Evolutionary conservation across 2,113 vertebrate species (phyloP).

Genomic region (Trogon melanurus): DNA sequence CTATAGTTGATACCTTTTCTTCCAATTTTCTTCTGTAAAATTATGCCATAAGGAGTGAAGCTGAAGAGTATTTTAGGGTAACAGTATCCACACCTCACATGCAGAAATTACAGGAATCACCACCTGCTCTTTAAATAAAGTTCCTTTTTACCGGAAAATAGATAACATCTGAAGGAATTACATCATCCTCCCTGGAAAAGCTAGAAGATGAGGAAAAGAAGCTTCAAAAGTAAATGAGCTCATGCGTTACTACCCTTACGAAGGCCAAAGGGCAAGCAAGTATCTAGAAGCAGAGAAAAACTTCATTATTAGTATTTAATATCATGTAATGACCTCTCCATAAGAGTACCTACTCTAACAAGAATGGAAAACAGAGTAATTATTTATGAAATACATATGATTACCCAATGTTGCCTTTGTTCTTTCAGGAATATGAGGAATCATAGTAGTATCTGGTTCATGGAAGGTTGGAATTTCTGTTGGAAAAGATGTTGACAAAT

Average conservation of each 20-base stretch:
- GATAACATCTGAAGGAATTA: not conserved
- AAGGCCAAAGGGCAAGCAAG: not conserved
- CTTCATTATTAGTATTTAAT: not conserved
- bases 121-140: not conserved
- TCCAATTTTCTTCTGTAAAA: not conserved
- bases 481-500: constrained; percentile 2
- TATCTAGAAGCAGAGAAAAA: not conserved
- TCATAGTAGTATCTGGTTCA: constrained; percentile 49
- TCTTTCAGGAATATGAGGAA: constrained; percentile 62
- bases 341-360: not conserved
- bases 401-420: constrained; percentile 75
- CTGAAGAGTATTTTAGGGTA: not conserved
- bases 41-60: not conserved
- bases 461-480: constrained; percentile 62
- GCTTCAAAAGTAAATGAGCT: not conserved
- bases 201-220: not conserved
- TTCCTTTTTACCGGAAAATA: not conserved
- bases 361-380: not conserved
- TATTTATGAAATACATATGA: not conserved
- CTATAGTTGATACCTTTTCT: not conserved
- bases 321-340: not conserved
- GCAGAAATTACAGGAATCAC: not conserved
- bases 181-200: not conserved
- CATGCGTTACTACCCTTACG: not conserved
- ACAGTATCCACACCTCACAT: not conserved